A percentile compares a stretch with the other conserved stretches of the same genome.
Evolutionary conservation across 1,140 invertebrate species (phyloP).

Genomic region (Thalassaphorura encarpata): DNA sequence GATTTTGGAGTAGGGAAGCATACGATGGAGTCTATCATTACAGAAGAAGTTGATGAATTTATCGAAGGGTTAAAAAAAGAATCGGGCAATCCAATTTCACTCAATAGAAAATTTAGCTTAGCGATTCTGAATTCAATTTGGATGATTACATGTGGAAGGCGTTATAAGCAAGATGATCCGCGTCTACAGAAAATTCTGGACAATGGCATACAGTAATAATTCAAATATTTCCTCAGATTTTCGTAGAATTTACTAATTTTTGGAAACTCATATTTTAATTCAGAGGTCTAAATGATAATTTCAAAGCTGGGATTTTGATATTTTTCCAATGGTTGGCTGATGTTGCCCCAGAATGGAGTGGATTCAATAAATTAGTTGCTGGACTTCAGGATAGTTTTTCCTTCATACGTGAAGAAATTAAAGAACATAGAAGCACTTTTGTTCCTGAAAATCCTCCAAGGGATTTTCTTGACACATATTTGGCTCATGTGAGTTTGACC

Average conservation of each 20-base stretch:
- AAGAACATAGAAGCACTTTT: slow-evolving; percentile 1
- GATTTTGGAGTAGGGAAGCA: slow-evolving; percentile 38
- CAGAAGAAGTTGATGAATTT: slow-evolving; percentile 30
- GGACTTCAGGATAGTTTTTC: background rate
- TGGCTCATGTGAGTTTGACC: slow-evolving; percentile 11
- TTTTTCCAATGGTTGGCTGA: background rate
- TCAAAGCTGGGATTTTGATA: background rate
- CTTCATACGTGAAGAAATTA: no score
- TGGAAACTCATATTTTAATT: background rate
- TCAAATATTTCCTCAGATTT: no score
- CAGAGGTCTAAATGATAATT: background rate
- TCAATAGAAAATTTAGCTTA: slow-evolving; percentile 6
- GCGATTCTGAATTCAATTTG: slow-evolving; percentile 15
- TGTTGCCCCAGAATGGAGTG: background rate
- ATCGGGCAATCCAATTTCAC: slow-evolving; percentile 1
- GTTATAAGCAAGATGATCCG: slow-evolving; percentile 6
- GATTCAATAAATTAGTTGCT: background rate
- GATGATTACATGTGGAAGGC: slow-evolving; percentile 6
- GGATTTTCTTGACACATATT: slow-evolving; percentile 16
- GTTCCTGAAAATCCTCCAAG: slow-evolving; percentile 1
- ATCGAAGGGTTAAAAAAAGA: slow-evolving; percentile 4
- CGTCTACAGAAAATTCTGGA: background rate
- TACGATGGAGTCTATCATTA: slow-evolving; percentile 36
- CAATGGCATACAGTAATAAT: background rate
- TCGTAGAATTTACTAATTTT: no score